Conservation (phyloP, 2,113 vertebrate species). For the Sinocyclocheilus anophthalmus region DNA sequence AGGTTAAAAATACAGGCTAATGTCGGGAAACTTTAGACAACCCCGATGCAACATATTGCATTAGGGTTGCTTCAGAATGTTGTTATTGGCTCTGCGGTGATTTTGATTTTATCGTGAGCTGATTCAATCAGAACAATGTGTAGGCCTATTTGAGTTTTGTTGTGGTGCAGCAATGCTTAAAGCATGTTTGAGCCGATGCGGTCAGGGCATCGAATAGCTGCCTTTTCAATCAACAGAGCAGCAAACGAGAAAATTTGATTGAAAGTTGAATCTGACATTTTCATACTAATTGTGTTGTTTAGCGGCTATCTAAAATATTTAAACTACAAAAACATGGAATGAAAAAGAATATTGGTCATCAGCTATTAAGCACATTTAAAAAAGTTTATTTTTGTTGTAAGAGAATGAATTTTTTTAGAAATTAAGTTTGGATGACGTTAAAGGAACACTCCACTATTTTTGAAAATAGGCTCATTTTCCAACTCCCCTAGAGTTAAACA, state of each 20-base stretch:
- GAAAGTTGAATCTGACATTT: constrained; percentile 16
- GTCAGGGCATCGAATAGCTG: neutral
- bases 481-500: too few relatives aligned
- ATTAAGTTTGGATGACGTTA: neutral
- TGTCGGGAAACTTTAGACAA: constrained; percentile 72
- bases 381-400: neutral
- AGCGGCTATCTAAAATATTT: constrained; percentile 14
- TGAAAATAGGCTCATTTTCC: too few relatives aligned
- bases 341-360: neutral
- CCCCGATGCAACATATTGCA: constrained; percentile 67
- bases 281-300: neutral
- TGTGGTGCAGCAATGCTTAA: constrained; percentile 52
- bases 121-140: constrained; percentile 81
- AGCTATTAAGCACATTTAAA: neutral
- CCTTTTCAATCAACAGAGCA: neutral
- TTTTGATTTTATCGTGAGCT: constrained; percentile 78
- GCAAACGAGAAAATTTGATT: neutral
- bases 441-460: neutral
- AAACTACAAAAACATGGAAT: neutral
- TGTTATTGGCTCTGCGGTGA: constrained; percentile 77
- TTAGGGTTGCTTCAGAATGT: constrained; percentile 72
- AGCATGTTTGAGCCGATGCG: constrained; percentile 8
- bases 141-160: constrained; percentile 59
- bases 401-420: neutral
- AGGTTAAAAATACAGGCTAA: constrained; percentile 64